Evolutionary conservation across 1,140 invertebrate species (phyloP).

Genomic region (Brachionus plicatilis): DNA sequence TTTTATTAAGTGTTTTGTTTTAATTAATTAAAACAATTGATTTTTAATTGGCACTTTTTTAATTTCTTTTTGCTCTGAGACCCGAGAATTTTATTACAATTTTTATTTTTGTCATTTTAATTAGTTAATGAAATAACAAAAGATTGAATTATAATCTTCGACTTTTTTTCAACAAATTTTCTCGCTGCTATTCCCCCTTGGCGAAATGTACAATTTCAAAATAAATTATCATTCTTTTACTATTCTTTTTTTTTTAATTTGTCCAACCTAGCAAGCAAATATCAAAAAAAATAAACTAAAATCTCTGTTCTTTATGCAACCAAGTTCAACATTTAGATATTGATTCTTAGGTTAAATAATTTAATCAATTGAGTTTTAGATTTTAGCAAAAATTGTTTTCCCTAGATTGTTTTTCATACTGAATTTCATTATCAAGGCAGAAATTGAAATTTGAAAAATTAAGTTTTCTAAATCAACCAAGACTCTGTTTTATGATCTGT

Average conservation of each 20-base stretch:
- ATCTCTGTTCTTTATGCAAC: neutral
- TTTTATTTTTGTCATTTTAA: neutral
- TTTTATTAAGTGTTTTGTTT: constrained; percentile 26
- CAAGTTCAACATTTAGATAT: neutral
- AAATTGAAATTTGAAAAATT: neutral
- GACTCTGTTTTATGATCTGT: neutral
- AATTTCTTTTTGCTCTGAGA: neutral
- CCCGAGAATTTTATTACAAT: neutral
- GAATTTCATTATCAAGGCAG: neutral
- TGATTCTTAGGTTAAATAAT: neutral
- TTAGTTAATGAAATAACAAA: neutral
- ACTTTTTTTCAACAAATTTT: neutral
- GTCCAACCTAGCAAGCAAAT: too few relatives aligned
- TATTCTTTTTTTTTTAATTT: too few relatives aligned
- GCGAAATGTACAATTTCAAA: too few relatives aligned
- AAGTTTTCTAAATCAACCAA: neutral
- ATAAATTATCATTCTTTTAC: too few relatives aligned
- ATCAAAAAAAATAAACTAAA: too few relatives aligned
- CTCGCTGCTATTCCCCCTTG: too few relatives aligned
- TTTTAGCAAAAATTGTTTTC: neutral
- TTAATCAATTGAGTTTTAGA: neutral
- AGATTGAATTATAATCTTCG: neutral
- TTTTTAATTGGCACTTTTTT: constrained; percentile 26
- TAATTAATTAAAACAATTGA: constrained; percentile 29
- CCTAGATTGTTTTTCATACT: neutral